phyloP scores from a whole-genome alignment of 30 jellyfish, hydroid and myxozoan genomes.

The Aurelia aurita region DNA sequence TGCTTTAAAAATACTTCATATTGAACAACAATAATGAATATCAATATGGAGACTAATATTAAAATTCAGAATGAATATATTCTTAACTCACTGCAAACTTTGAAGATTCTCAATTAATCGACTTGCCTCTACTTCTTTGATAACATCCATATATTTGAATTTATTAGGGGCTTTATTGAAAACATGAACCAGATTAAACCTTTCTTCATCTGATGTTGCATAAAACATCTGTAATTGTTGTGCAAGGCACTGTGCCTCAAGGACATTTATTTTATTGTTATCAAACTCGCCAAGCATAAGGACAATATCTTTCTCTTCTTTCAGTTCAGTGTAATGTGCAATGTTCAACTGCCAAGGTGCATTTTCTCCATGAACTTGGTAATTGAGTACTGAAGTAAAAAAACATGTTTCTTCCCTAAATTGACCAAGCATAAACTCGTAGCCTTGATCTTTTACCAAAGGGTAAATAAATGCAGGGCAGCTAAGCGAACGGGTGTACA shows the following conservation, averaged over 20 bases:
- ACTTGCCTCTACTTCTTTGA: conserved; percentile 90
- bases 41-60: too few species aligned
- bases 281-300: conserved; percentile 88
- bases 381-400: conserved; percentile 84
- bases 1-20: not conserved
- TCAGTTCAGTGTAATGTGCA: conserved; percentile 83
- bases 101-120: conserved; percentile 57
- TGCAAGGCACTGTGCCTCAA: conserved; percentile 97
- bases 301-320: conserved; percentile 83
- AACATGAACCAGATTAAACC: conserved; percentile 69
- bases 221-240: conserved; percentile 88
- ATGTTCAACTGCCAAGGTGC: conserved; percentile 96
- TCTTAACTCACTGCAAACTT: not conserved
- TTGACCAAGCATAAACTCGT: conserved; percentile 88
- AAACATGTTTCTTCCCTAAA: conserved; percentile 69
- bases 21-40: too few species aligned
- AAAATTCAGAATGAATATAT: not conserved
- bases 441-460: conserved; percentile 79
- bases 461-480: conserved; percentile 89
- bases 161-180: conserved; percentile 83
- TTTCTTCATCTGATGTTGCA: conserved; percentile 80
- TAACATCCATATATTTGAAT: conserved; percentile 83
- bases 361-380: conserved; percentile 90
- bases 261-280: conserved; percentile 39
- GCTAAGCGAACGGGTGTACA: conserved; percentile 46